Percentiles rank a stretch among this genome's conserved stretches.
Evolutionary conservation across 2,888 invertebrate genomes (phyloP).

Genomic region (Nomada ruficornis): DNA sequence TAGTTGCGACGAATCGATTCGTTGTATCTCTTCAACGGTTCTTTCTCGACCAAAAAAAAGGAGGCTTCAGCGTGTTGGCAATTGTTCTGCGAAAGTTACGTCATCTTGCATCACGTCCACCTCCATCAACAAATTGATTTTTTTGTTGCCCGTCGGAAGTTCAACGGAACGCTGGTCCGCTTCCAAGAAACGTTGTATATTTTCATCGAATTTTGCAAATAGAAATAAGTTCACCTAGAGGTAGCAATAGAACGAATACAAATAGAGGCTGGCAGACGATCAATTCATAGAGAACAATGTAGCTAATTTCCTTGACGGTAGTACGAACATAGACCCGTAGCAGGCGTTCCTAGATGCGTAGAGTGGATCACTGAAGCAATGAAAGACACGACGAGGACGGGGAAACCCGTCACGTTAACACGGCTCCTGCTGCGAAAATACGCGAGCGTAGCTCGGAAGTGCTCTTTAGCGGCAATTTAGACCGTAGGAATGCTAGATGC

Average conservation of each 20-base stretch:
- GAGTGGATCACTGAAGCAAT: background rate
- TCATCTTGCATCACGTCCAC: conserved; percentile 31
- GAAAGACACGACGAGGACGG: background rate
- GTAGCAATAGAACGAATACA: background rate
- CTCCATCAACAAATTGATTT: conserved; percentile 37
- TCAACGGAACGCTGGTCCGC: conserved; percentile 2
- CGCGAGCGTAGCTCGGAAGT: background rate
- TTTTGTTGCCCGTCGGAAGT: background rate
- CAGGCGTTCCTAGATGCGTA: background rate
- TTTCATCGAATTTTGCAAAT: background rate
- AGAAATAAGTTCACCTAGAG: background rate
- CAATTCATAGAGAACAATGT: background rate
- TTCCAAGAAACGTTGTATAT: background rate
- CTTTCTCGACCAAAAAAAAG: background rate
- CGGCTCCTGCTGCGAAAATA: background rate
- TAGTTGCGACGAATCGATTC: background rate
- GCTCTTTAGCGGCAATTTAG: conserved; percentile 36
- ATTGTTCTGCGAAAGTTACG: conserved; percentile 31
- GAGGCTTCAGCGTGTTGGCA: background rate
- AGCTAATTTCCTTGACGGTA: background rate
- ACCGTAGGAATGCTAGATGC: conserved; percentile 13
- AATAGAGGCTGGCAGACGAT: conserved; percentile 14
- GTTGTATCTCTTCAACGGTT: background rate
- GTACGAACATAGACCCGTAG: background rate
- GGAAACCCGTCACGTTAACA: background rate